Evolutionary conservation across 1,140 invertebrate species (phyloP).

Genomic region (Hormaphis cornu): DNA sequence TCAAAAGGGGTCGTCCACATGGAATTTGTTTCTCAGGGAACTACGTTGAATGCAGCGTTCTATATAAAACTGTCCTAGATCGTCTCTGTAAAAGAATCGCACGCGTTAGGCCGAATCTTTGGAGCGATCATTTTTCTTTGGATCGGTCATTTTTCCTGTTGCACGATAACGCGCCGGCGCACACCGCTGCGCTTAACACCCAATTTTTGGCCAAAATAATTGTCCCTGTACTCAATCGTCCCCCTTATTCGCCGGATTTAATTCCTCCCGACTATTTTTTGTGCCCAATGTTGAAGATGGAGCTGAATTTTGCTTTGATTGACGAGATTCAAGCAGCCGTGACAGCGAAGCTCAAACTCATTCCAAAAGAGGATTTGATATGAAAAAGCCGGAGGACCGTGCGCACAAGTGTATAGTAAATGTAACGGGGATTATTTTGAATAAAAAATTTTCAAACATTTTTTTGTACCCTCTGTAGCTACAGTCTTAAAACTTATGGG

Average conservation of each 20-base stretch:
- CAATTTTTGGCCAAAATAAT: conserved; percentile 38
- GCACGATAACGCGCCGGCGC: conserved; percentile 40
- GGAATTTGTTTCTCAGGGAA: conserved; percentile 37
- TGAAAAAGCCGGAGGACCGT: not conserved
- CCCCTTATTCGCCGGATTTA: conserved; percentile 36
- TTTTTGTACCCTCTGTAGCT: not conserved
- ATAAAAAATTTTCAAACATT: conserved; percentile 16
- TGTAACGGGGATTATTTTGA: not conserved
- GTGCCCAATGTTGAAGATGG: conserved; percentile 34
- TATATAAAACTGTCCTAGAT: not conserved
- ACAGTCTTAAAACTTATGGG: conserved; percentile 4
- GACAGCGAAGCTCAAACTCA: not conserved
- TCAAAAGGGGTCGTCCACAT: conserved; percentile 36
- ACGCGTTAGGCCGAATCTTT: not conserved
- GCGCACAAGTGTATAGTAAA: not conserved
- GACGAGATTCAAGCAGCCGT: not conserved
- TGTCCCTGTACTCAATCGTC: conserved; percentile 37
- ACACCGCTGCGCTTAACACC: conserved; percentile 30
- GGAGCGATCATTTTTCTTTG: not conserved
- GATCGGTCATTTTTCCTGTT: not conserved
- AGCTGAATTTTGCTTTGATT: conserved; percentile 2
- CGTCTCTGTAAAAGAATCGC: not conserved
- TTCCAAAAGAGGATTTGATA: not conserved
- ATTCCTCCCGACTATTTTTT: conserved; percentile 37
- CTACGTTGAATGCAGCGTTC: too few relatives aligned